phyloP scores from a whole-genome alignment of 1,140 invertebrate species.

The Parapsyche elsis region DNA sequence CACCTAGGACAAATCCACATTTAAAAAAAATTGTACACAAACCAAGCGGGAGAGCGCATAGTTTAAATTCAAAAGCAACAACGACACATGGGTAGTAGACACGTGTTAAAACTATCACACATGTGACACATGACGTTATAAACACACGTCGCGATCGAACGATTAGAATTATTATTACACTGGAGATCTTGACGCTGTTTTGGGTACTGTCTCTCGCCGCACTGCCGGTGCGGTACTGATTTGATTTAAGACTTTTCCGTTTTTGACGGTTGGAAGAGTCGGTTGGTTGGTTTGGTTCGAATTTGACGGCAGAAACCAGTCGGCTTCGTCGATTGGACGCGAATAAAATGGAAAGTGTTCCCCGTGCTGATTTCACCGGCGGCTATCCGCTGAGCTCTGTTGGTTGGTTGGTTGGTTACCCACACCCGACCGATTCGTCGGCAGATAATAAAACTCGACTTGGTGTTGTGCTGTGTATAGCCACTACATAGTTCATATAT shows the following conservation, averaged over 20 bases:
- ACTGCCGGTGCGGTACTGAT: too few relatives aligned
- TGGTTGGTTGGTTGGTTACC: neutral
- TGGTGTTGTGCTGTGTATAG: too few relatives aligned
- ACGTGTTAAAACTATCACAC: neutral
- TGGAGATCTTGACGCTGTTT: too few relatives aligned
- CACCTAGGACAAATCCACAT: too few relatives aligned
- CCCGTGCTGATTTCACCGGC: constrained; percentile 35
- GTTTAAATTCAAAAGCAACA: too few relatives aligned
- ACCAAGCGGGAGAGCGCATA: neutral
- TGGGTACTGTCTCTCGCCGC: too few relatives aligned
- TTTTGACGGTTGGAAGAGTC: constrained; percentile 3
- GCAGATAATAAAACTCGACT: too few relatives aligned
- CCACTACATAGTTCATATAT: too few relatives aligned
- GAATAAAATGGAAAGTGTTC: constrained; percentile 40
- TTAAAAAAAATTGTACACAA: too few relatives aligned
- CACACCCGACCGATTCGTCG: neutral
- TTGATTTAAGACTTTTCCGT: neutral
- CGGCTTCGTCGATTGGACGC: neutral
- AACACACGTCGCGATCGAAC: too few relatives aligned
- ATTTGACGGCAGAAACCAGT: constrained; percentile 18
- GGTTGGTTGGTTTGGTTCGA: neutral
- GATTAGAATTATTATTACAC: too few relatives aligned
- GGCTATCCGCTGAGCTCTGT: neutral
- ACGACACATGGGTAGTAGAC: neutral
- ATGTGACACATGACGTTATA: too few relatives aligned